Base-by-base conservation (phyloP, 2,888 invertebrate genomes). In the Lasioglossum leucozonium region DNA sequence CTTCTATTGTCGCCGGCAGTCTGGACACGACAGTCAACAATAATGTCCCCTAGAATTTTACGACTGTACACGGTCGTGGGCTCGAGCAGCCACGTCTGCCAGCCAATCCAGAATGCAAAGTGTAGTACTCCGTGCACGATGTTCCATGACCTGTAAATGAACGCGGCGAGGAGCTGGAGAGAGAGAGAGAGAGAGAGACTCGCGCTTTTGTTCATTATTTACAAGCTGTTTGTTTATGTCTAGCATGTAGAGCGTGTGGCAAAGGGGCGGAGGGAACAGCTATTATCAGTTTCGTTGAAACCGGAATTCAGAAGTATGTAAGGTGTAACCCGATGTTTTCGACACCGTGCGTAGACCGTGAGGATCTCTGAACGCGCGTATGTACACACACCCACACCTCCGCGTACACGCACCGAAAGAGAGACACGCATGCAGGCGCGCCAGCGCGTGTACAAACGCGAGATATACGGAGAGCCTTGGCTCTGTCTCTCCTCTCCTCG, bases 381-480 rank as follows among this genome's bases (percentile, higher is more conserved):
- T 55, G 73, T 75, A 77, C 81, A 72, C 80, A 74, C 82, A 83
- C 77, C 74, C 78, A 82, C 82, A 40, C 76, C 37, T 62, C 72
- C n/a, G n/a, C n/a, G 51, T 84, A 74, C 69, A 83, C 72, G 74
- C 40, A 72, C 79, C 34, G 2, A 22, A 18, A 67, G 30, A 62
- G 67, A 67, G 22, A 37, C 62, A 74, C 51, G 42, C n/a, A 58
- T 16, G 79, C 69, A 72, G 34, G 58, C 81, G 30, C 65, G 51
- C 69, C 71, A 75, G 76, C 77, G 55, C 76, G 71, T 79, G 73
- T 71, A 87, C 78, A 51, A 72, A 73, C 81, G 81, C 79, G 78
- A 81, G 85, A 85, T 90, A 88, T 88, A 86, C 85, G 67, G 88
- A 89, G 89, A 89, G 91, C 90, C 91, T 91, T 91, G 91, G 90